Conservation (phyloP, 2,797 vertebrate genomes). For the Characodon lateralis region DNA sequence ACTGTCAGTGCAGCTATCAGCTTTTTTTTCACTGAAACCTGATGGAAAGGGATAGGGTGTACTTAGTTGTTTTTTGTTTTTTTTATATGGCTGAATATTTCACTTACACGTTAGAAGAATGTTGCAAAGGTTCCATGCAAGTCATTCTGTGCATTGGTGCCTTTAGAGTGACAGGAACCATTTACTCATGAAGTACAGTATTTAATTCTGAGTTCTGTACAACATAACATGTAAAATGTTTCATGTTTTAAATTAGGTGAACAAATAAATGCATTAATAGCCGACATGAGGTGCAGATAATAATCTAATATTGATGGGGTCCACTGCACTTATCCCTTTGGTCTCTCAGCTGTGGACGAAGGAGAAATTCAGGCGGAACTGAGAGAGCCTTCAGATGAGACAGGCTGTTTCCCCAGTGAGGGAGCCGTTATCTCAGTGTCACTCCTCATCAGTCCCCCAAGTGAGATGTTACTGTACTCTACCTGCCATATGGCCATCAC, state of each 20-base stretch:
- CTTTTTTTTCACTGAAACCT: neutral
- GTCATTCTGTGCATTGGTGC: neutral
- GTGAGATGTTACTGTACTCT: constrained; percentile 73
- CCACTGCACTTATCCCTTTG: constrained; percentile 7
- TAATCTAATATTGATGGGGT: constrained; percentile 1
- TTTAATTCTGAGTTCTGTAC: neutral
- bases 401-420: constrained; percentile 55
- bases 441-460: constrained; percentile 67
- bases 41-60: neutral
- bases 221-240: neutral
- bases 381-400: constrained; percentile 58
- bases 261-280: neutral
- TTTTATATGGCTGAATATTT: neutral
- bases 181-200: neutral
- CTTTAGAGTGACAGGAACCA: neutral
- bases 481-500: constrained; percentile 84
- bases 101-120: neutral
- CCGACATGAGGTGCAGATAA: neutral
- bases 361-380: constrained; percentile 59
- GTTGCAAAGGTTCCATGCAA: neutral
- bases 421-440: constrained; percentile 72
- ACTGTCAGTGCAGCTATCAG: neutral
- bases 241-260: neutral
- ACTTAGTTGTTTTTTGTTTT: neutral
- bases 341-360: constrained; percentile 50